A percentile compares a stretch with the other conserved stretches of the same genome.
Conservation (phyloP, 2,797 vertebrate species). For the Sarcophilus harrisii region DNA sequence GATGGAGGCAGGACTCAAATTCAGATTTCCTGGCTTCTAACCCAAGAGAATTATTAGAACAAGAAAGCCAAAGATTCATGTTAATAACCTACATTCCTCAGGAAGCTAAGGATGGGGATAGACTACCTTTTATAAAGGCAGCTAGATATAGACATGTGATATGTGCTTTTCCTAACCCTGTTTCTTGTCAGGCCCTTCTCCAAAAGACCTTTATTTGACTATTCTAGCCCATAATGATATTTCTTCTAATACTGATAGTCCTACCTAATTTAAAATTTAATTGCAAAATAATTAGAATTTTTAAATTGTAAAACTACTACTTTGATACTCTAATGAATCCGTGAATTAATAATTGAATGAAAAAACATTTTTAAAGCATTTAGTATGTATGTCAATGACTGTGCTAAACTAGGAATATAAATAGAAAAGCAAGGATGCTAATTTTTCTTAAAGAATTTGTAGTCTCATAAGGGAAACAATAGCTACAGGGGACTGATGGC, state of each 20-base stretch:
- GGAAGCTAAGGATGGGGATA: background rate
- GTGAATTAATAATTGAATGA: background rate
- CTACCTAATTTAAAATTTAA: background rate
- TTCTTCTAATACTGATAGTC: background rate
- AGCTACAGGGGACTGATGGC: background rate
- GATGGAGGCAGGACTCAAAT: background rate
- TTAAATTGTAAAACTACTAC: background rate
- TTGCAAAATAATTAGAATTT: background rate
- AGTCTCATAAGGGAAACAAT: background rate
- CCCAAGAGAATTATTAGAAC: background rate
- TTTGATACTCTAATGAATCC: background rate
- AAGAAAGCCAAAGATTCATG: background rate
- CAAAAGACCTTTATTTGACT: background rate
- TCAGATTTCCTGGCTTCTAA: background rate
- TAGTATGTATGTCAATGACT: background rate
- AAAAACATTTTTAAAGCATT: background rate
- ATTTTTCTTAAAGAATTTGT: background rate
- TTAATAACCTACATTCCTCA: background rate
- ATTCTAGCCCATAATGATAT: background rate
- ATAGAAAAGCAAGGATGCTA: background rate
- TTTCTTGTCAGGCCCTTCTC: background rate
- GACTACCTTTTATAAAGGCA: background rate
- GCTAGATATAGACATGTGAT: background rate
- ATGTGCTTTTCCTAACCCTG: background rate
- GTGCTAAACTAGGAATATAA: background rate